Percentiles rank a stretch among this genome's conserved stretches.
phyloP scores from a whole-genome alignment of 1,140 invertebrate species.

The Conus betulinus region DNA sequence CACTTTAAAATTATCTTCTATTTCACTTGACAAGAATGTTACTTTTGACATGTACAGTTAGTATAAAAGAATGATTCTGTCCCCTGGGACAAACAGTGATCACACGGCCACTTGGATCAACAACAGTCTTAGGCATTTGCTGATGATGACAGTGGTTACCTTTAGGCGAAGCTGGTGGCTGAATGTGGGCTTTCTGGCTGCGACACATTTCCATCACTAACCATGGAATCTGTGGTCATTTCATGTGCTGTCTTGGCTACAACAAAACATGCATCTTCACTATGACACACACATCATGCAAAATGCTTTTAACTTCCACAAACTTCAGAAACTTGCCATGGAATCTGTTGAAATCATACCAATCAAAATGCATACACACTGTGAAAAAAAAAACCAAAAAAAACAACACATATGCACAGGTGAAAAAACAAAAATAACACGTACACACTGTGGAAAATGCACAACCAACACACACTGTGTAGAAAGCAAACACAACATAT shows the following conservation, averaged over 20 bases:
- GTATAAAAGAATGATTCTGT: no score
- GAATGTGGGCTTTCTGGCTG: neutral
- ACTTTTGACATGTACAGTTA: neutral
- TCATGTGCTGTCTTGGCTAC: neutral
- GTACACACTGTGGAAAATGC: neutral
- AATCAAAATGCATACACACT: neutral
- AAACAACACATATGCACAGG: no score
- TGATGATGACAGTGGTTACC: neutral
- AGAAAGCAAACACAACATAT: neutral
- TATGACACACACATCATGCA: neutral
- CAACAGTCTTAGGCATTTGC: neutral
- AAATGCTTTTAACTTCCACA: neutral
- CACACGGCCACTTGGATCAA: neutral
- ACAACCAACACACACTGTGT: neutral
- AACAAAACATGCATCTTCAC: constrained; percentile 30
- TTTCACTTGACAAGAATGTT: neutral
- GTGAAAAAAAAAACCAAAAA: no score
- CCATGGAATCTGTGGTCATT: constrained; percentile 9
- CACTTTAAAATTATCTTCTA: neutral
- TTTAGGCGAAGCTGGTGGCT: neutral
- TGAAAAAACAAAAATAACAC: no score
- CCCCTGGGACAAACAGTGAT: neutral
- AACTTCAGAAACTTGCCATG: neutral
- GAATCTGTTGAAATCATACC: neutral
- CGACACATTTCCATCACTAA: constrained; percentile 11